Conservation (phyloP, 2,888 invertebrate genomes). For the Crossocerus cetratus region DNA sequence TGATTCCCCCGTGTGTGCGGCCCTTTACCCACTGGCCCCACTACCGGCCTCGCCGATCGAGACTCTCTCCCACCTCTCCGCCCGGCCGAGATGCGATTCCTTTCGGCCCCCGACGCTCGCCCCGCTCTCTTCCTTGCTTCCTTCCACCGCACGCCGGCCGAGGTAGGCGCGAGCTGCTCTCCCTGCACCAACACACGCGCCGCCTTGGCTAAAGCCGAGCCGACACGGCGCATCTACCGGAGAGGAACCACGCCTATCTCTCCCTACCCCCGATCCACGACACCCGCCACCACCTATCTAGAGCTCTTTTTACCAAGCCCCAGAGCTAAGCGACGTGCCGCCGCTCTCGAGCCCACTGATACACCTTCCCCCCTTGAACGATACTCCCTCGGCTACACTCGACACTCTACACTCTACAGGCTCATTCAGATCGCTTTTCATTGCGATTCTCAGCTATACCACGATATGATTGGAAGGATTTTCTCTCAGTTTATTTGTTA, state of each 20-base stretch:
- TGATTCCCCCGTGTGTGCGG: constrained; percentile 54
- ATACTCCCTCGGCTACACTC: too few species aligned
- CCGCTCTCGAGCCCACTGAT: too few species aligned
- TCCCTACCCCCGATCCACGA: constrained; percentile 56
- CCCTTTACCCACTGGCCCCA: constrained; percentile 38
- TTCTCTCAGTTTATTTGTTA: too few species aligned
- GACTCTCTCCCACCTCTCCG: constrained; percentile 35
- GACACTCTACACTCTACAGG: too few species aligned
- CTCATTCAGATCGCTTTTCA: too few species aligned
- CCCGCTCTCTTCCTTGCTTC: constrained; percentile 57
- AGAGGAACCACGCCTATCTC: constrained; percentile 70
- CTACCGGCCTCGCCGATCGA: too few species aligned
- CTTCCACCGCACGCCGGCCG: constrained; percentile 46
- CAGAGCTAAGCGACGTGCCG: constrained; percentile 44
- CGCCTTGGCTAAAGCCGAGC: too few species aligned
- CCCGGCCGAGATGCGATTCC: constrained; percentile 14
- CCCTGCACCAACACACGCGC: constrained; percentile 63
- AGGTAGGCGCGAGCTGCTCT: constrained; percentile 69
- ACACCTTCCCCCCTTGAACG: too few species aligned
- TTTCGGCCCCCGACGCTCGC: constrained; percentile 43
- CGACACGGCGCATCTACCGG: constrained; percentile 56
- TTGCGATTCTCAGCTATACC: too few species aligned
- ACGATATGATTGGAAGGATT: too few species aligned
- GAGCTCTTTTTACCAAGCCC: constrained; percentile 56
- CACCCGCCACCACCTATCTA: constrained; percentile 54